These are phyloP conservation scores for Enteromius thamalakanensis DNA, from an alignment of 2,797 vertebrate species.

Conservation along the genomic window DNA sequence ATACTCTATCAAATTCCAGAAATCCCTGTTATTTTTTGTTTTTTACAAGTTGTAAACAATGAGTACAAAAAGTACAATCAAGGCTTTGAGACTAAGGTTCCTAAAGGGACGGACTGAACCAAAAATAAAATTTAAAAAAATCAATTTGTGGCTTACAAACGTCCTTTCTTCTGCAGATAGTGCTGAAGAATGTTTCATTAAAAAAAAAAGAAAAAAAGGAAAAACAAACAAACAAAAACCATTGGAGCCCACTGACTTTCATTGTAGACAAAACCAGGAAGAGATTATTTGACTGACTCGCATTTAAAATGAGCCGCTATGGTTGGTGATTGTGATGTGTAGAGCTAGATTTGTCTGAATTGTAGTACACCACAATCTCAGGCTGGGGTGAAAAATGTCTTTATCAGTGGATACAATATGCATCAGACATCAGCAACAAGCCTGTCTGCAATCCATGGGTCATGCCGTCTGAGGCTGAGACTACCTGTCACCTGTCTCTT, in stretches of 20 bases:
- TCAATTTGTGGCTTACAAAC: background rate
- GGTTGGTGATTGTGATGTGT: background rate
- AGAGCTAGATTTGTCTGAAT: background rate
- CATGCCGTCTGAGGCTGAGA: background rate
- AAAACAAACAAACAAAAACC: background rate
- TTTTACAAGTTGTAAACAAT: background rate
- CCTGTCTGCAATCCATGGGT: background rate
- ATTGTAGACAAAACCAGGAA: background rate
- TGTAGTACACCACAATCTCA: background rate
- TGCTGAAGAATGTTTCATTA: background rate
- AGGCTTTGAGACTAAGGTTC: background rate
- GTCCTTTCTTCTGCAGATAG: background rate
- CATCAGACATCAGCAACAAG: background rate
- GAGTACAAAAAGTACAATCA: background rate
- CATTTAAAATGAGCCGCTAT: background rate
- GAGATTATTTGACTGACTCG: background rate
- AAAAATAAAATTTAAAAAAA: background rate
- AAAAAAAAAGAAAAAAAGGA: background rate
- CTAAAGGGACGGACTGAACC: background rate
- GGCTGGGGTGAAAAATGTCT: background rate
- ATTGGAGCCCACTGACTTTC: background rate
- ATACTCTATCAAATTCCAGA: background rate
- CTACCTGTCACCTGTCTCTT: constrained; percentile 14
- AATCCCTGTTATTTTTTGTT: background rate
- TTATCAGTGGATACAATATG: background rate